Base-by-base conservation (phyloP, 2,797 vertebrate species). In the Sarcophilus harrisii region DNA sequence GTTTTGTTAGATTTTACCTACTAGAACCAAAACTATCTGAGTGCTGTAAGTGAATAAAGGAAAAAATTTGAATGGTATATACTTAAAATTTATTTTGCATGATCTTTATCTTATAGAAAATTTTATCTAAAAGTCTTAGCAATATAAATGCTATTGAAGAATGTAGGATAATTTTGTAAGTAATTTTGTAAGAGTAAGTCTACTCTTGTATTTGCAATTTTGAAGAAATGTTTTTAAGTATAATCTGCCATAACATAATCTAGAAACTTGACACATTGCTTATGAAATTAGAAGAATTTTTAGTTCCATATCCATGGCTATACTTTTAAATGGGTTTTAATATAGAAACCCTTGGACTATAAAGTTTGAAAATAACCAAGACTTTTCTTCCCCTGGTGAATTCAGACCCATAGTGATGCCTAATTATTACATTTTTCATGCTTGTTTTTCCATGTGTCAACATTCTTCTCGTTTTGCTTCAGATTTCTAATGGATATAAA, bases 401-500 rank as follows among this genome's bases (percentile, higher is more conserved):
- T 92, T 96, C 45, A 96, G 93, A 92, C 55, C 3, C 57, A 30
- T 94, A 10, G 96, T 94, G 91, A 55, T 16, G 94, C 10, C 1
- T 95, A 95, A 92, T 94, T 96, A 94, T 32, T 57, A 27, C 94
- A 1, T 45, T 95, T 87, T 97, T 95, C 87, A 10, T 95, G 62
- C 49, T 92, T 96, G 38, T 30, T 11, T 30, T 32, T 2, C 58
- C 49, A 29, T 66, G 93, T 94, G 13, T 13, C 92, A 29, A 66
- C 55, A 93, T 91, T 96, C 29, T 94, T 5, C 90, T 8, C 91
- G 96, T 18, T 28, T 94, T 94, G 91, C n/a, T 32, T 95, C 94
- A 96, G 96, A 90, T 93, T 95, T 95, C 94, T 95, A 95, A 55
- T 92, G 94, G 95, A 92, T 94, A 73, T 5, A 96, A 95, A 90